phyloP scores from a whole-genome alignment of 2,888 invertebrate genomes.

The Diaprepes abbreviatus region DNA sequence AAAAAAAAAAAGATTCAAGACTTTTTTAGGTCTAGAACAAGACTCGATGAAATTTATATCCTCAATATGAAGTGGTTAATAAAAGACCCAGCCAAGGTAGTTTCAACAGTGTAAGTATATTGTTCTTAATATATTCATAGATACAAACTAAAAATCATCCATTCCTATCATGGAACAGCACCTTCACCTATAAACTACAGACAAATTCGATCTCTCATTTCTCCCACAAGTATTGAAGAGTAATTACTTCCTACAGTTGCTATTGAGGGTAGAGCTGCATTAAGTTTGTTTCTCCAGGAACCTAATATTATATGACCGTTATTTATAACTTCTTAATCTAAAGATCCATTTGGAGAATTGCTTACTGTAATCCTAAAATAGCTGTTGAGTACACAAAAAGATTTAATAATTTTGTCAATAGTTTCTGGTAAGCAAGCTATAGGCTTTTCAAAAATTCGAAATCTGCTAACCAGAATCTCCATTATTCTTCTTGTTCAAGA shows the following conservation, averaged over 20 bases:
- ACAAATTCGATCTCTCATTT: background rate
- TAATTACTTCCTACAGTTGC: background rate
- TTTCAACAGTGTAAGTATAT: no score
- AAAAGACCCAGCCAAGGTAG: no score
- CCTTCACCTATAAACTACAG: background rate
- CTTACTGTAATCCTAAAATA: background rate
- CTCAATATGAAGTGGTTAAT: no score
- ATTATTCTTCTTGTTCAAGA: constrained; percentile 17
- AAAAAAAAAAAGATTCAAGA: no score
- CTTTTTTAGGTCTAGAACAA: no score
- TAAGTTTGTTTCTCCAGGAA: background rate
- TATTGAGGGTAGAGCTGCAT: background rate
- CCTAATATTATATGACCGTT: background rate
- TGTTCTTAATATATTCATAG: no score
- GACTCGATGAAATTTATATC: no score
- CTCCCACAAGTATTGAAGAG: background rate
- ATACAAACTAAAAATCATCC: background rate
- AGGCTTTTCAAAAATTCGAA: constrained; percentile 21
- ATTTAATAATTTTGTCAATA: constrained; percentile 31
- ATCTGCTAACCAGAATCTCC: constrained; percentile 15
- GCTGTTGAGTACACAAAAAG: background rate
- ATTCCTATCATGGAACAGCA: background rate
- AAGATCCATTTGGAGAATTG: background rate
- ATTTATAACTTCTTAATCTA: background rate
- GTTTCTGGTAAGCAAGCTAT: constrained; percentile 23